phyloP scores from a whole-genome alignment of 2,888 invertebrate genomes.

The Scaptomyza parva region DNA sequence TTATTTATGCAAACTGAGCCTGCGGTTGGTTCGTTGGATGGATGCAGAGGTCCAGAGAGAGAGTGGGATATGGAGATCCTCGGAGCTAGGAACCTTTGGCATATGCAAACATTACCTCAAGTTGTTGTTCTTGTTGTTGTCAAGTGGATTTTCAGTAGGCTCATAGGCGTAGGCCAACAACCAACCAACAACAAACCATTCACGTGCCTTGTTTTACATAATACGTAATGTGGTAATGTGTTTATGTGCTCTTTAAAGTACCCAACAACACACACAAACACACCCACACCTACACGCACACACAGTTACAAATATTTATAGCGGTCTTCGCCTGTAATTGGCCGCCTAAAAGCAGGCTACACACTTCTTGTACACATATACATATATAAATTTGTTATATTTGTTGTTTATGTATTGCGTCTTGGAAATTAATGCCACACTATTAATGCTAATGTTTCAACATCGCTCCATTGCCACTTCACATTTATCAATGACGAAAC shows the following conservation, averaged over 20 bases:
- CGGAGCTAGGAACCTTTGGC: slow-evolving; percentile 31
- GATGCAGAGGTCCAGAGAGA: no score
- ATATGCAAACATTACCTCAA: slow-evolving; percentile 71
- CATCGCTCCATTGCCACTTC: slow-evolving; percentile 34
- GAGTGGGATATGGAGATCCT: no score
- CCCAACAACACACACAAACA: slow-evolving; percentile 3
- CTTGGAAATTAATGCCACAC: slow-evolving; percentile 67
- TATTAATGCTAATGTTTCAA: slow-evolving; percentile 70
- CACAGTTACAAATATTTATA: slow-evolving; percentile 39
- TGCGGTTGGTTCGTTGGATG: neutral
- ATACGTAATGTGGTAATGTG: slow-evolving; percentile 69
- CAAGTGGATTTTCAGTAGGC: slow-evolving; percentile 49
- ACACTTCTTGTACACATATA: neutral
- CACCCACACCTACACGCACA: no score
- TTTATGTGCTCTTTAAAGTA: slow-evolving; percentile 66
- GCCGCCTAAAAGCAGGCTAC: slow-evolving; percentile 29
- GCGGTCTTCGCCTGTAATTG: slow-evolving; percentile 60
- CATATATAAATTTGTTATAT: slow-evolving; percentile 5
- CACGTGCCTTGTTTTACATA: slow-evolving; percentile 19
- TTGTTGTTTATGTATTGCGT: slow-evolving; percentile 31
- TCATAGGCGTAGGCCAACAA: slow-evolving; percentile 6
- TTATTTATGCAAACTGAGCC: slow-evolving; percentile 78
- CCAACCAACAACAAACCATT: no score
- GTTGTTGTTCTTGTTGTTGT: slow-evolving; percentile 66
- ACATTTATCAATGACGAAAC: slow-evolving; percentile 62